phyloP scores from a whole-genome alignment of 2,888 invertebrate genomes.

The Ditula angustiorana region DNA sequence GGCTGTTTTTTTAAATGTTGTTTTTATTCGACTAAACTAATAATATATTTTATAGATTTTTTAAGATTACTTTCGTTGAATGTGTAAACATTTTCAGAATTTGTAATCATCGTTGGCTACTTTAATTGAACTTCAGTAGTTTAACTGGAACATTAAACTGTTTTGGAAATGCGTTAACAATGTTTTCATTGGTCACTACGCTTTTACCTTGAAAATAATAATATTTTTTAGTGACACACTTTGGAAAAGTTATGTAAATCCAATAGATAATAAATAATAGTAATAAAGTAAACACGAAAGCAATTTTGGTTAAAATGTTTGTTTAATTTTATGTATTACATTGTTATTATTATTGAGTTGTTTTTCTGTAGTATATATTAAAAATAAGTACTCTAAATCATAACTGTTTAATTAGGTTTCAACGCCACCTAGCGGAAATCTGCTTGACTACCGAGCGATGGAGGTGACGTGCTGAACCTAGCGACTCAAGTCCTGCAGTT shows the following conservation, averaged over 20 bases:
- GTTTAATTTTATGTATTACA: not conserved
- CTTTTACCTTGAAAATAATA: conserved; percentile 5
- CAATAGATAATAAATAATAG: conserved; percentile 6
- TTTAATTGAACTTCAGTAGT: not conserved
- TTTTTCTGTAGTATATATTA: too few species aligned
- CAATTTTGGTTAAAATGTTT: not conserved
- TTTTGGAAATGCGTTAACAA: conserved; percentile 22
- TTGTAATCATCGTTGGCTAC: too few species aligned
- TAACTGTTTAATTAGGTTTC: not conserved
- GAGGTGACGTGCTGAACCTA: too few species aligned
- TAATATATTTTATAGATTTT: too few species aligned
- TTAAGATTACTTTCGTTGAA: too few species aligned
- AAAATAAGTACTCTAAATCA: too few species aligned
- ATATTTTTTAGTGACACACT: conserved; percentile 15
- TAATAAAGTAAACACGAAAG: conserved; percentile 9
- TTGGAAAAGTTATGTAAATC: not conserved
- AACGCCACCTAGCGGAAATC: conserved; percentile 12
- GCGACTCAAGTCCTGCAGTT: too few species aligned
- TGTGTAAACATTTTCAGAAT: too few species aligned
- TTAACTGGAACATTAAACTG: conserved; percentile 23
- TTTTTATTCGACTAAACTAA: too few species aligned
- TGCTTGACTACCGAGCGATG: not conserved
- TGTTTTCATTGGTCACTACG: conserved; percentile 21
- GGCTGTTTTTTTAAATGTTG: too few species aligned
- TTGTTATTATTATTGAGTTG: too few species aligned